Evolutionary conservation across 1,140 invertebrate genomes (phyloP).

Genomic region (Drosophila nikananu): DNA sequence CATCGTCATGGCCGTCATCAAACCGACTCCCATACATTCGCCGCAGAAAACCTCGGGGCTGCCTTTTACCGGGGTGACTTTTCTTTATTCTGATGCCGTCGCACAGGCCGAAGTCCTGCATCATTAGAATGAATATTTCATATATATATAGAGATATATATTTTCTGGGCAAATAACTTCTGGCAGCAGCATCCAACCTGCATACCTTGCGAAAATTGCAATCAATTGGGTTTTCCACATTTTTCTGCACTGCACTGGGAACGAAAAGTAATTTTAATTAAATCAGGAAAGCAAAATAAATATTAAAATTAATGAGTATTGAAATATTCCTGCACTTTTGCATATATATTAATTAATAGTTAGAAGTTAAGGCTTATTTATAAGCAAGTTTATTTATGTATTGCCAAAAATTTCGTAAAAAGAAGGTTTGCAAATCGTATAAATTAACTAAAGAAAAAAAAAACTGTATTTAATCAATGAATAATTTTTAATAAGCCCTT

Average conservation of each 20-base stretch:
- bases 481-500: too few relatives aligned
- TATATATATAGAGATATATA: constrained; percentile 21
- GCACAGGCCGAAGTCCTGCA: constrained; percentile 11
- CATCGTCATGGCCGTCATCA: background rate
- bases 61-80: constrained; percentile 11
- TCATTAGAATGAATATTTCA: constrained; percentile 47
- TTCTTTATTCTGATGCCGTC: constrained; percentile 1
- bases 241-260: constrained; percentile 7
- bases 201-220: constrained; percentile 25
- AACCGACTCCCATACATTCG: constrained; percentile 13
- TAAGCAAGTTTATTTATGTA: background rate
- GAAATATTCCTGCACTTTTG: background rate
- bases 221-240: constrained; percentile 27
- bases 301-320: background rate
- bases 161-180: constrained; percentile 25
- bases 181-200: constrained; percentile 14
- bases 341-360: background rate
- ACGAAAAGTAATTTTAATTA: too few relatives aligned
- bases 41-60: constrained; percentile 16
- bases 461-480: too few relatives aligned
- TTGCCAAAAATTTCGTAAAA: too few relatives aligned
- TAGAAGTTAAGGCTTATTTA: background rate
- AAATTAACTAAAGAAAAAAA: too few relatives aligned
- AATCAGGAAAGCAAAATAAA: too few relatives aligned
- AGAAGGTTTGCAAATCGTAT: too few relatives aligned